Evolutionary conservation across 2,797 vertebrate genomes (phyloP).

Genomic region (Falco concolor): DNA sequence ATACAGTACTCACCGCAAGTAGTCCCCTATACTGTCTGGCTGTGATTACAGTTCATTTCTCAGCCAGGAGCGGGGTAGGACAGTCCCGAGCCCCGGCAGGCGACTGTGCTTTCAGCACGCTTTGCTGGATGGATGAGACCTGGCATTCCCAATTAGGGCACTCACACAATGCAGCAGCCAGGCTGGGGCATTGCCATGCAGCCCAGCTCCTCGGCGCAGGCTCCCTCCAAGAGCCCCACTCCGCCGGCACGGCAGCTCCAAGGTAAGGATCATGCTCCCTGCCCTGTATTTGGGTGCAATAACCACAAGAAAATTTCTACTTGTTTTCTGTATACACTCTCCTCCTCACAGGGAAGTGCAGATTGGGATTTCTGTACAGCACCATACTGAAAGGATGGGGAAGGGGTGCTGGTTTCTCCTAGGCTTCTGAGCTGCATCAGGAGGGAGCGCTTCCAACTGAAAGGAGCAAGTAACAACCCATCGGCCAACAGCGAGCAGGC

Average conservation of each 20-base stretch:
- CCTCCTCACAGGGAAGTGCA: neutral
- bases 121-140: neutral
- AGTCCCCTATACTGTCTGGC: neutral
- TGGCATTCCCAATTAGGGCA: slow-evolving; percentile 22
- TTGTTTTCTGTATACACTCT: neutral
- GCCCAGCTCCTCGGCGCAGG: neutral
- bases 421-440: neutral
- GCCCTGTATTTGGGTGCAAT: neutral
- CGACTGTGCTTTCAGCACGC: neutral
- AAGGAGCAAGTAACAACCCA: neutral
- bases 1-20: neutral
- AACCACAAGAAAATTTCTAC: fast-evolving
- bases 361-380: neutral
- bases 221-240: neutral
- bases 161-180: neutral
- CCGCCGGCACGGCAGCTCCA: fast-evolving
- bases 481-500: neutral
- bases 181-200: neutral
- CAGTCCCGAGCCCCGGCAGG: neutral
- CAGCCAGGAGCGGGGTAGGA: neutral
- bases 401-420: neutral
- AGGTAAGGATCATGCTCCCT: neutral
- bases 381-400: neutral
- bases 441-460: neutral
- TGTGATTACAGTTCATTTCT: neutral